These are phyloP conservation scores for Dicaeum eximium DNA, from an alignment of 2,113 vertebrate genomes.

Conservation along the genomic window DNA sequence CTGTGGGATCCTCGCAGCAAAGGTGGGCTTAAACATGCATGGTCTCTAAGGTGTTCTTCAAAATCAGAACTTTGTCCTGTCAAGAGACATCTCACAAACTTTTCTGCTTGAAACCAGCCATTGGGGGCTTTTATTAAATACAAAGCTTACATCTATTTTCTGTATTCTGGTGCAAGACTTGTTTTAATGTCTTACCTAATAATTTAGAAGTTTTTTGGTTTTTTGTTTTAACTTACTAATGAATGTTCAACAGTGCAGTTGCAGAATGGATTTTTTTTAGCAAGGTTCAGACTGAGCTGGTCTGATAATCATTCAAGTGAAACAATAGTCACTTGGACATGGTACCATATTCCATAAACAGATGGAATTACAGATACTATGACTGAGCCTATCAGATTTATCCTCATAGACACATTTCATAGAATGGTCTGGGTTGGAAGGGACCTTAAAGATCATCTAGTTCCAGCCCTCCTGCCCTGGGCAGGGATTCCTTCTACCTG, in stretches of 20 bases:
- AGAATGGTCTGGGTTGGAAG: background rate
- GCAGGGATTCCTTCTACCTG: background rate
- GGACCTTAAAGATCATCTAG: background rate
- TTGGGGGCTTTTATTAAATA: background rate
- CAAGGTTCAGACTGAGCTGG: background rate
- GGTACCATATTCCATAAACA: background rate
- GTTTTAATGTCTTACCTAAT: background rate
- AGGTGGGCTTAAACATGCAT: constrained; percentile 69
- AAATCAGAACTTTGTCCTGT: background rate
- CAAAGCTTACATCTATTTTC: background rate
- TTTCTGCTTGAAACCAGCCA: background rate
- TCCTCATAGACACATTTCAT: background rate
- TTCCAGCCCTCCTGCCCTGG: background rate
- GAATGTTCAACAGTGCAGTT: background rate
- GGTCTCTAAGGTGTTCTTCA: background rate
- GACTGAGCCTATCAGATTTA: background rate
- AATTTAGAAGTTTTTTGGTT: background rate
- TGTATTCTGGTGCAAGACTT: background rate
- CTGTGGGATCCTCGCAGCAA: constrained; percentile 94
- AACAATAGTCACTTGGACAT: background rate
- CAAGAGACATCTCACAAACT: background rate
- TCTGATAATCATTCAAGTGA: background rate
- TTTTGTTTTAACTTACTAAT: background rate
- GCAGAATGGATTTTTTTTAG: background rate
- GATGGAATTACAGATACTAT: background rate